Base-by-base conservation (phyloP, 2,888 invertebrate species). In the Eupithecia inturbata region DNA sequence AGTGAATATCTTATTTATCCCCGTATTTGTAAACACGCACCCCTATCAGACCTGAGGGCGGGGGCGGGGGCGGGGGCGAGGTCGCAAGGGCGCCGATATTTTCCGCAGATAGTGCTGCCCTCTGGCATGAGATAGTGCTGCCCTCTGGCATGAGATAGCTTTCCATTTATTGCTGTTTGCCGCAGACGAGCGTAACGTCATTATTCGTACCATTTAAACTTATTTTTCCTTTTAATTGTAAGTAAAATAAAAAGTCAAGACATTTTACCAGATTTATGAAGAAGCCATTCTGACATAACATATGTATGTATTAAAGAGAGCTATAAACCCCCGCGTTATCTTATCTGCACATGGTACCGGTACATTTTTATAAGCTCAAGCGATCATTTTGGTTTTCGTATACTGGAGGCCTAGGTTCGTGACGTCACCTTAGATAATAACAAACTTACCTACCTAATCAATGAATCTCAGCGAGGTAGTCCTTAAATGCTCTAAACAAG, bases 131-230 rank as follows among this genome's bases (percentile, higher is more conserved):
- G 67, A 68, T 72, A 77, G 88, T 82, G 75, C 41, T 36, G 77
- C 68, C 82, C 80, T 70, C 72, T 67, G 73, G 71, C 69, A 76
- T 67, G 3, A 39, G 88, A 88, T 87, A 84, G 41, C 84, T 83
- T 82, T 84, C 86, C 84, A 86, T 88, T 87, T 87, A 88, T 87
- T 81, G 80, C 68, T 79, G 76, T 80, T 80, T 79, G 57, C 57
- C 26, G 80, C 77, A 73, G 77, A 77, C 81, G 72, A 53, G 60
- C 57, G 70, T 75, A 75, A 74, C 79, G 79, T 76, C 73, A 72
- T n/a, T 12, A 33, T n/a, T 57, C 7, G 19, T 31, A 31, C 57
- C 26, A 57, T 10, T 49, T 53, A 22, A 49, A 53, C 6, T 9
- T 53, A 53, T 49, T 49, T 49, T n/a, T 49, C 9, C n/a, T 9